These are phyloP conservation scores for Psophia crepitans DNA, from an alignment of 2,113 vertebrate genomes.

Conservation along the genomic window DNA sequence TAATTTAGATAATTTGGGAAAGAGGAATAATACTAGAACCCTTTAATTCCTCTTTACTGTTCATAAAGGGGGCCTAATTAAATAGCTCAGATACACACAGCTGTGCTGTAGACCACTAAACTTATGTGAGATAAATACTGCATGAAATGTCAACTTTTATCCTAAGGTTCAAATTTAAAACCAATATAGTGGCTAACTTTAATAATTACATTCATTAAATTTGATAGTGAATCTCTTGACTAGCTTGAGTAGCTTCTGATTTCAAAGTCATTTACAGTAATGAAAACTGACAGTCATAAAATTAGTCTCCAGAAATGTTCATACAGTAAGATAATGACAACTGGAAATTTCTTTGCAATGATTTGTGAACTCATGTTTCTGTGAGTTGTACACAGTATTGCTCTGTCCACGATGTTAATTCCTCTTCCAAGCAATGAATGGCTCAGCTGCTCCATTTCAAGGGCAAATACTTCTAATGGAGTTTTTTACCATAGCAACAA, in stretches of 20 bases:
- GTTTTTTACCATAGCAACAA: background rate
- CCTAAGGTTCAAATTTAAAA: background rate
- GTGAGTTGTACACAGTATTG: background rate
- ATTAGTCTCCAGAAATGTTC: background rate
- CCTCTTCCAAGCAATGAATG: background rate
- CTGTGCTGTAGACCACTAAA: background rate
- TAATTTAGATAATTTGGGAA: background rate
- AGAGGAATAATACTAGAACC: background rate
- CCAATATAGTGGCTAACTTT: background rate
- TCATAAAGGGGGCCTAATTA: background rate
- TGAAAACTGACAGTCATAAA: background rate
- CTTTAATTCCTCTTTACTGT: background rate
- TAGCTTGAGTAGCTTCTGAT: background rate
- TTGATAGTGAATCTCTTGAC: background rate
- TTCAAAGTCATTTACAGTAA: background rate
- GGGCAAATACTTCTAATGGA: background rate
- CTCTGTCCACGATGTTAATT: background rate
- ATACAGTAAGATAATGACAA: background rate
- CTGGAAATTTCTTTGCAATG: background rate
- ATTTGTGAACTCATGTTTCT: background rate
- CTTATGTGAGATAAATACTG: background rate
- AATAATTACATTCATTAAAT: background rate
- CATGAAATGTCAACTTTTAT: background rate
- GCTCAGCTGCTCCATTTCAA: background rate
- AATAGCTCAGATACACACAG: background rate